Percentiles rank a stretch among this genome's conserved stretches.
These are phyloP conservation scores for Drosophila rhopaloa DNA, from an alignment of 1,140 invertebrate genomes.

Conservation along the genomic window DNA sequence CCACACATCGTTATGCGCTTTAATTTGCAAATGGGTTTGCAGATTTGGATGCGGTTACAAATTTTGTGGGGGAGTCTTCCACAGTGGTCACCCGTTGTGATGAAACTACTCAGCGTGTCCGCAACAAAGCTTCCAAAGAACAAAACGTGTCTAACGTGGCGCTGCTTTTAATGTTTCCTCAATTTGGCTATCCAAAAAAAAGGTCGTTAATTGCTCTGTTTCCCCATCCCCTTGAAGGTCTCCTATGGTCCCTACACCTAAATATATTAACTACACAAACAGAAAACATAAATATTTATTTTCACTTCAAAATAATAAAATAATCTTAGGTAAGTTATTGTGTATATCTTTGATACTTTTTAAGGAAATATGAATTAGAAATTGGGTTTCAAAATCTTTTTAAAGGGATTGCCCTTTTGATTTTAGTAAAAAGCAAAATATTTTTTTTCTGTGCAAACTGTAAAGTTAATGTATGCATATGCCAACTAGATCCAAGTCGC, in stretches of 20 bases:
- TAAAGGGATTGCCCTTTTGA: too few species aligned
- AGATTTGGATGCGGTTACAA: constrained; percentile 45
- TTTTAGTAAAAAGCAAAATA: too few species aligned
- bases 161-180: constrained; percentile 62
- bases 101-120: constrained; percentile 20
- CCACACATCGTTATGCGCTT: constrained; percentile 58
- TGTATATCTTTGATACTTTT: too few species aligned
- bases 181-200: constrained; percentile 56
- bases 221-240: constrained; percentile 9
- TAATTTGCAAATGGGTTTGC: constrained; percentile 66
- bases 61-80: constrained; percentile 29
- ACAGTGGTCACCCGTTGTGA: constrained; percentile 27
- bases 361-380: too few species aligned
- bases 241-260: constrained; percentile 11
- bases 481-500: constrained; percentile 34
- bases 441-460: neutral
- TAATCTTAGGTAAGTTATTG: too few species aligned
- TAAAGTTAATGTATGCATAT: constrained; percentile 24
- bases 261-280: constrained; percentile 10
- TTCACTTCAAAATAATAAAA: neutral
- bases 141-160: constrained; percentile 36
- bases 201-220: constrained; percentile 38
- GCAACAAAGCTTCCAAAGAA: constrained; percentile 13
- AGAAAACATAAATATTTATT: constrained; percentile 2
- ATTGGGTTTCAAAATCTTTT: too few species aligned